Conservation (phyloP, 2,113 vertebrate genomes). For the Crotalus helleri region DNA sequence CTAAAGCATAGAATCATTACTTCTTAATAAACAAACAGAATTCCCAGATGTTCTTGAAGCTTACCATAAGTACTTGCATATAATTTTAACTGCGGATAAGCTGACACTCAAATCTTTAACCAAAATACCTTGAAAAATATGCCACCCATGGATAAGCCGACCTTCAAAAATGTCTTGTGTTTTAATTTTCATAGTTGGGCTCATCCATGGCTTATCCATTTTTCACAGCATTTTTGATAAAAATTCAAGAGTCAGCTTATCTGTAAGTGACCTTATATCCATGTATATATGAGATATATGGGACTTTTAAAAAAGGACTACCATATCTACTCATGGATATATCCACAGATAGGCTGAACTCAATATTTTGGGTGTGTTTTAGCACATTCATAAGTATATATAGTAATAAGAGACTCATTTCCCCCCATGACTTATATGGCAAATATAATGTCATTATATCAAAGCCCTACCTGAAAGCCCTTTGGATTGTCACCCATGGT, state of each 20-base stretch:
- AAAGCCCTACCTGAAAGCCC: not conserved
- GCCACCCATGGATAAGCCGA: not conserved
- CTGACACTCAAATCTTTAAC: not conserved
- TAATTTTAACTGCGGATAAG: not conserved
- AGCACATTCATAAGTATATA: not conserved
- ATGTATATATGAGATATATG: not conserved
- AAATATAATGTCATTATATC: not conserved
- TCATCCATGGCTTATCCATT: not conserved
- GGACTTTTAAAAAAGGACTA: not conserved
- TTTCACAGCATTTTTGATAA: not conserved
- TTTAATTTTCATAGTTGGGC: not conserved
- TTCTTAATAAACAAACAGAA: not conserved
- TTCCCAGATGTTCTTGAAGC: not conserved
- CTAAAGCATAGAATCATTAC: not conserved
- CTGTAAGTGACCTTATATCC: not conserved
- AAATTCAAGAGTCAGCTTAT: not conserved
- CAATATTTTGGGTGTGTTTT: not conserved
- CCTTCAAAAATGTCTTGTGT: not conserved
- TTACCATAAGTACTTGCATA: not conserved
- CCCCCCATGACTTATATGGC: not conserved
- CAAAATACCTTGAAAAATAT: not conserved
- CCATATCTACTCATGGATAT: not conserved
- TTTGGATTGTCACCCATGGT: not conserved
- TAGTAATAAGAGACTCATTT: not conserved
- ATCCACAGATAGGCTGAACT: not conserved